Percentiles rank a stretch among this genome's conserved stretches.
Conservation (phyloP, 2,797 vertebrate genomes). For the Luscinia luscinia region DNA sequence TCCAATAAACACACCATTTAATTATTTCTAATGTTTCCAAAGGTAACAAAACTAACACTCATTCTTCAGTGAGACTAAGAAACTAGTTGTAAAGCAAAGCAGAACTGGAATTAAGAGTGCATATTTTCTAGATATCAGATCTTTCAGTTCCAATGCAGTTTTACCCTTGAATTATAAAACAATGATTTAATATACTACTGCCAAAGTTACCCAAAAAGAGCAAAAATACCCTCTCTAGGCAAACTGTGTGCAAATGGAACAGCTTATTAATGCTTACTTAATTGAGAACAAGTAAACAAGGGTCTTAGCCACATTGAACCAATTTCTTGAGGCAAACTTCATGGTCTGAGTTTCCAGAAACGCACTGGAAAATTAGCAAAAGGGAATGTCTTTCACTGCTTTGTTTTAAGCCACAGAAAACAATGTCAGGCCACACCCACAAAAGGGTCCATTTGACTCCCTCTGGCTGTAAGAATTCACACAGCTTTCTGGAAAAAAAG, state of each 20-base stretch:
- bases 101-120: background rate
- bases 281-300: constrained; percentile 72
- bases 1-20: background rate
- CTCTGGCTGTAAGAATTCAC: background rate
- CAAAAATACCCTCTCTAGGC: constrained; percentile 65
- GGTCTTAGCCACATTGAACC: constrained; percentile 56
- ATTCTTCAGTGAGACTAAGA: background rate
- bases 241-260: constrained; percentile 68
- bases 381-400: constrained; percentile 54
- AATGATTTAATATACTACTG: constrained; percentile 58
- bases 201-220: constrained; percentile 44
- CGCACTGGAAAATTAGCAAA: constrained; percentile 62
- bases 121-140: background rate
- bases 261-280: constrained; percentile 72
- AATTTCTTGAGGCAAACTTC: constrained; percentile 71
- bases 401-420: constrained; percentile 69
- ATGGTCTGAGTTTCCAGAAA: constrained; percentile 75
- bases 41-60: constrained; percentile 26
- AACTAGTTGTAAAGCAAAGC: background rate
- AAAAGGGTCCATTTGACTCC: background rate
- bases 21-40: background rate
- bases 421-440: constrained; percentile 33
- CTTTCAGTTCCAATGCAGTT: constrained; percentile 13
- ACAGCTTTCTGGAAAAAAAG: background rate
- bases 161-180: constrained; percentile 10